These are phyloP conservation scores for honey bee (Apis mellifera) DNA, from an alignment of 1,140 invertebrate genomes.

Conservation along the genomic window DNA sequence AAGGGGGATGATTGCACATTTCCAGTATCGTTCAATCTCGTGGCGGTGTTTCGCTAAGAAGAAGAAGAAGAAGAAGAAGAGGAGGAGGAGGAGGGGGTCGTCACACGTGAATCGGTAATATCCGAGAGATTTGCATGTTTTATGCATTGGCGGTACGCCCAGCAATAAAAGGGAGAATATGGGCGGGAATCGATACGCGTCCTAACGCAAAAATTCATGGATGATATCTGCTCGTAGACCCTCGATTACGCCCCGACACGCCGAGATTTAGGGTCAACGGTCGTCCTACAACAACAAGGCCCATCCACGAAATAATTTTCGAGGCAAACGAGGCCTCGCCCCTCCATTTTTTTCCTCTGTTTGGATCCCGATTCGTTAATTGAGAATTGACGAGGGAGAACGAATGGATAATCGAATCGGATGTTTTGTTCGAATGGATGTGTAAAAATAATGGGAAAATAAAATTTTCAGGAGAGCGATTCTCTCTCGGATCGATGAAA, in stretches of 20 bases:
- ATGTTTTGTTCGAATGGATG: no score
- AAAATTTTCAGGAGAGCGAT: no score
- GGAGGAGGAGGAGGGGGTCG: background rate
- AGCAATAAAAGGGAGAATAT: slow-evolving; percentile 53
- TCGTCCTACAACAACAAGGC: slow-evolving; percentile 33
- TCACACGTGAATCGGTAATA: slow-evolving; percentile 52
- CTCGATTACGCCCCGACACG: slow-evolving; percentile 66
- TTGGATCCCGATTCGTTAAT: no score
- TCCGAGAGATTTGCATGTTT: slow-evolving; percentile 61
- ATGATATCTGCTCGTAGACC: slow-evolving; percentile 29
- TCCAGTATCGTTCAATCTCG: slow-evolving; percentile 29
- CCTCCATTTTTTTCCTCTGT: no score
- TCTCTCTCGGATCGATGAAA: no score
- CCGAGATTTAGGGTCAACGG: slow-evolving; percentile 63
- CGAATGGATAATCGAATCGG: no score
- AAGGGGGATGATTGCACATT: background rate
- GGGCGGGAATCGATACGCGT: slow-evolving; percentile 45
- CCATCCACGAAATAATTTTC: slow-evolving; percentile 58
- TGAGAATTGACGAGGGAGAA: no score
- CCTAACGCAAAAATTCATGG: slow-evolving; percentile 50
- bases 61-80: no score
- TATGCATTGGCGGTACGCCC: slow-evolving; percentile 50
- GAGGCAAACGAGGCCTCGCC: slow-evolving; percentile 15
- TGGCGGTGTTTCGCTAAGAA: background rate
- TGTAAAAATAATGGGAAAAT: no score